Percentiles rank a stretch among this genome's conserved stretches.
Evolutionary conservation across 2,113 vertebrate genomes (phyloP).

Genomic region (Entelurus aequoreus): DNA sequence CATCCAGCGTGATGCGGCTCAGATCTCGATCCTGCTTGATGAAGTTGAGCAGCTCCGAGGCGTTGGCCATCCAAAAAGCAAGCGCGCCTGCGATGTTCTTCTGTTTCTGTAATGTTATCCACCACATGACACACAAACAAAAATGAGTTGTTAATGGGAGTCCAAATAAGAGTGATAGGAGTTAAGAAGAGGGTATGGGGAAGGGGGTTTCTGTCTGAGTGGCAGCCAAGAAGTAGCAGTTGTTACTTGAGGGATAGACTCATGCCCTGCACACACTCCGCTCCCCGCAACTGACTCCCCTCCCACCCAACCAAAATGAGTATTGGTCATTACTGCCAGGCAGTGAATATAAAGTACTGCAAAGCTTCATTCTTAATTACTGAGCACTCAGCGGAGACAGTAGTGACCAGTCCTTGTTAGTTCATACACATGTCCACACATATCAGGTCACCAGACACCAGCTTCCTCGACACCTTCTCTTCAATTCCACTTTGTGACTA

Average conservation of each 20-base stretch:
- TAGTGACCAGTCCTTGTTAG: slow-evolving; percentile 50
- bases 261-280: slow-evolving; percentile 66
- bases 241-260: slow-evolving; percentile 82
- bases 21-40: slow-evolving; percentile 95
- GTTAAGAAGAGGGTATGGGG: slow-evolving; percentile 18
- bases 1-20: slow-evolving; percentile 89
- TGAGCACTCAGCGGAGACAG: slow-evolving; percentile 4
- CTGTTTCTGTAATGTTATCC: slow-evolving; percentile 81
- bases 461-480: slow-evolving; percentile 1
- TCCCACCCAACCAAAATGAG: slow-evolving; percentile 31
- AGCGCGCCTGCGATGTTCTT: slow-evolving; percentile 98
- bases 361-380: not conserved
- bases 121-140: slow-evolving; percentile 35
- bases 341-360: not conserved
- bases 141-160: slow-evolving; percentile 19
- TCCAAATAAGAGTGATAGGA: not conserved
- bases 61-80: slow-evolving; percentile 99
- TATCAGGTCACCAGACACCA: slow-evolving; percentile 74
- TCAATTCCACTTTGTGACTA: not conserved
- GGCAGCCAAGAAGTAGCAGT: slow-evolving; percentile 72
- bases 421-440: not conserved
- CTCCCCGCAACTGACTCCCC: slow-evolving; percentile 10
- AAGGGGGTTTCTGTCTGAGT: slow-evolving; percentile 53
- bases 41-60: slow-evolving; percentile 96
- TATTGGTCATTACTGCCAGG: slow-evolving; percentile 32